phyloP scores from a whole-genome alignment of 2,113 vertebrate species.

The Larimichthys crocea region DNA sequence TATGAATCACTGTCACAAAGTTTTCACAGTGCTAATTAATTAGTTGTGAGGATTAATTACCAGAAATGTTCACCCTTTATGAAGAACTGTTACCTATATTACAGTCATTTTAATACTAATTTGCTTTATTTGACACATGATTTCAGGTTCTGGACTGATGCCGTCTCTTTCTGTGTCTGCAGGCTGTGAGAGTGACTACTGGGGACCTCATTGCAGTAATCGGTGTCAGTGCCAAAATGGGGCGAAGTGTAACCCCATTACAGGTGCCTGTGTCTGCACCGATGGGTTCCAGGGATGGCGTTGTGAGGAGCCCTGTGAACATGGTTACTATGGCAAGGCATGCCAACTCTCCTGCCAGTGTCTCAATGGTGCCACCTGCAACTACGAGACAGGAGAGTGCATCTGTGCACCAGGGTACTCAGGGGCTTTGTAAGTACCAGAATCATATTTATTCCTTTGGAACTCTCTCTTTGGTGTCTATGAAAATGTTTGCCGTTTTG shows the following conservation, averaged over 20 bases:
- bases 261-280: slow-evolving; percentile 95
- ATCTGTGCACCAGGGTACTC: slow-evolving; percentile 95
- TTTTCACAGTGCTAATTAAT: slow-evolving; percentile 3
- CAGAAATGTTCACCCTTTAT: slow-evolving; percentile 15
- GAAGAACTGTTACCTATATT: slow-evolving; percentile 16
- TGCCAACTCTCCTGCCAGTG: slow-evolving; percentile 96
- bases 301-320: slow-evolving; percentile 93
- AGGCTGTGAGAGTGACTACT: slow-evolving; percentile 97
- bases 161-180: slow-evolving; percentile 65
- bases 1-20: background rate
- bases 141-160: slow-evolving; percentile 36
- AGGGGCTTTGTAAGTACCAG: slow-evolving; percentile 92
- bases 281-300: slow-evolving; percentile 97
- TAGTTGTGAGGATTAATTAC: slow-evolving; percentile 2
- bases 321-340: slow-evolving; percentile 92
- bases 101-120: slow-evolving; percentile 14
- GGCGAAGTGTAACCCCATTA: slow-evolving; percentile 98
- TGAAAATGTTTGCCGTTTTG: slow-evolving; percentile 27
- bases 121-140: slow-evolving; percentile 16
- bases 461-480: slow-evolving; percentile 1
- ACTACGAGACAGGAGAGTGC: slow-evolving; percentile 95
- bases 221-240: slow-evolving; percentile 97
- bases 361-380: slow-evolving; percentile 93
- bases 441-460: slow-evolving; percentile 27
- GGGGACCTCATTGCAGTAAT: slow-evolving; percentile 99